phyloP scores from a whole-genome alignment of 2,888 invertebrate genomes.

The Homarus gammarus region DNA sequence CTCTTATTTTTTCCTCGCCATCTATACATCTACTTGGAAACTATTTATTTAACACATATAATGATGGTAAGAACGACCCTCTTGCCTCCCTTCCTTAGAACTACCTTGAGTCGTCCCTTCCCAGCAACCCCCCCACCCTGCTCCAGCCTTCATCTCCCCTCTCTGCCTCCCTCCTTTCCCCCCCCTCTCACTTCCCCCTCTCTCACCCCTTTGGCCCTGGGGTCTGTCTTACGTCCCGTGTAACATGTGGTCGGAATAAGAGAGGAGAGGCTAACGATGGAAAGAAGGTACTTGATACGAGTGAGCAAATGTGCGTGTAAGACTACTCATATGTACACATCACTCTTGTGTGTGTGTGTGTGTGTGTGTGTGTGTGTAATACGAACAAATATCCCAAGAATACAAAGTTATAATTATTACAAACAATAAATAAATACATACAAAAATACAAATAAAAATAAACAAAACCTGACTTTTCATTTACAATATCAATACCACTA shows the following conservation, averaged over 20 bases:
- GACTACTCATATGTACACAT: neutral
- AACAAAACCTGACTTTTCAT: neutral
- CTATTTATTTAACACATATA: neutral
- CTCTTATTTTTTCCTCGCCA: neutral
- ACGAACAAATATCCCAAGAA: no score
- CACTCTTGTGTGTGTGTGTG: neutral
- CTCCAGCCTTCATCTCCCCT: neutral
- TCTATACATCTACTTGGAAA: neutral
- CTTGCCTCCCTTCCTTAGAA: neutral
- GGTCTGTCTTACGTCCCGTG: conserved; percentile 7
- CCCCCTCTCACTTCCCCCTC: neutral
- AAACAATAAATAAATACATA: neutral
- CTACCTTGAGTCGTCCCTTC: neutral
- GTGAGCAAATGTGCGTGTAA: neutral
- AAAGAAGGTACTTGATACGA: neutral
- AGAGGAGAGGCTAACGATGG: neutral
- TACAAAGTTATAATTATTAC: no score
- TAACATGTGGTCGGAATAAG: conserved; percentile 40
- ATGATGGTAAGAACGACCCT: neutral
- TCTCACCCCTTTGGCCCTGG: neutral
- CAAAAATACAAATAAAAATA: neutral
- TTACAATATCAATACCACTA: no score
- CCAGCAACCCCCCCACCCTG: neutral
- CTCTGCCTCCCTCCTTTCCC: conserved; percentile 12
- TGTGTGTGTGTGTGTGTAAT: neutral